These are phyloP conservation scores for Alosa sapidissima DNA, from an alignment of 2,797 vertebrate genomes.

Conservation along the genomic window DNA sequence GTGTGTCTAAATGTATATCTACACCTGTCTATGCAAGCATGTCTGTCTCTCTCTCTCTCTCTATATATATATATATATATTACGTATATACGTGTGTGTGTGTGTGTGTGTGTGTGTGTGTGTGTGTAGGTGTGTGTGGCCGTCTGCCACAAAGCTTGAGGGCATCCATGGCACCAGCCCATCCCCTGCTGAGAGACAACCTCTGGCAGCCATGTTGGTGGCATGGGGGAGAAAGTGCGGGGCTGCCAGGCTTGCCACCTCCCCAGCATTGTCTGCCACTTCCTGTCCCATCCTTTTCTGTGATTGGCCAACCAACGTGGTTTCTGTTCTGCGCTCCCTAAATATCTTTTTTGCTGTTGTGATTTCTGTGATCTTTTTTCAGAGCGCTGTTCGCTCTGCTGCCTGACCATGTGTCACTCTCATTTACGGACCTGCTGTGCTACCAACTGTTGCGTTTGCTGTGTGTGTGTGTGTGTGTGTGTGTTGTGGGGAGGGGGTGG, in stretches of 20 bases:
- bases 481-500: neutral
- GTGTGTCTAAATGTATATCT: too few species aligned
- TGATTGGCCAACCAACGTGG: neutral
- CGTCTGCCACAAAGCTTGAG: neutral
- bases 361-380: neutral
- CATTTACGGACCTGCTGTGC: neutral
- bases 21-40: too few species aligned
- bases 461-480: conserved; percentile 5
- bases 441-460: conserved; percentile 7
- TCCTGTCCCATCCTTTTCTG: neutral
- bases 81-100: too few species aligned
- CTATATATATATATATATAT: too few species aligned
- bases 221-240: neutral
- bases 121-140: too few species aligned
- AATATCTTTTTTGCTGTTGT: neutral
- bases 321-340: neutral
- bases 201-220: neutral
- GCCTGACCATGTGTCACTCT: conserved; percentile 16
- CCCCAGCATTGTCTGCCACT: neutral
- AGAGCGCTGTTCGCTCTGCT: neutral
- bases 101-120: neutral
- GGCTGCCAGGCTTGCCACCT: neutral
- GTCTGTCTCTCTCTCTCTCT: too few species aligned
- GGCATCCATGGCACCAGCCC: neutral
- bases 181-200: neutral